phyloP scores from a whole-genome alignment of 2,888 invertebrate genomes.

The Harpalus rufipes region DNA sequence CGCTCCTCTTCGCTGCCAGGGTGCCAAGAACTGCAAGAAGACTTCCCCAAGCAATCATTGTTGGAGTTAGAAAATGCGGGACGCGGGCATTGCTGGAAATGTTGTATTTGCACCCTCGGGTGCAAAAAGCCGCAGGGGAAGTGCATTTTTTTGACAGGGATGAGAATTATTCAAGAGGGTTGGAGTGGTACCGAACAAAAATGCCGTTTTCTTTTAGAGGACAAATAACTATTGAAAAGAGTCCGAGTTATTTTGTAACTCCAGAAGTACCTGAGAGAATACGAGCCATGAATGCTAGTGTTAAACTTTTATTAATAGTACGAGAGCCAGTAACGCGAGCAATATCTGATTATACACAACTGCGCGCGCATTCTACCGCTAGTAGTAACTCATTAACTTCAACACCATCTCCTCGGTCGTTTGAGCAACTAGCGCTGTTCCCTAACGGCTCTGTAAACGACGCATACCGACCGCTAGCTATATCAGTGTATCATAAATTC shows the following conservation, averaged over 20 bases:
- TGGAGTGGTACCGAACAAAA: constrained; percentile 96
- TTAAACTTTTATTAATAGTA: constrained; percentile 94
- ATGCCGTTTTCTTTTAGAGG: constrained; percentile 96
- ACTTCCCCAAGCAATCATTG: constrained; percentile 90
- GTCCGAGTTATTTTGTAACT: constrained; percentile 98
- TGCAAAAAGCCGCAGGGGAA: constrained; percentile 95
- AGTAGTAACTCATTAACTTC: constrained; percentile 81
- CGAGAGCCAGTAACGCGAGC: constrained; percentile 97
- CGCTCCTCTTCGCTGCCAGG: constrained; percentile 73
- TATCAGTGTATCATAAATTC: constrained; percentile 95
- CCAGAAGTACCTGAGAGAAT: constrained; percentile 97
- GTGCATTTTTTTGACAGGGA: constrained; percentile 98
- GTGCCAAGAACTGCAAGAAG: constrained; percentile 83
- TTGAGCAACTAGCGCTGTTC: constrained; percentile 89
- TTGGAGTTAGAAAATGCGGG: constrained; percentile 97
- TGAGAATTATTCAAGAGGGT: constrained; percentile 93
- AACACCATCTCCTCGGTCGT: constrained; percentile 80
- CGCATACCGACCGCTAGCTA: constrained; percentile 89
- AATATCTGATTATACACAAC: constrained; percentile 97
- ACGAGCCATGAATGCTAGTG: constrained; percentile 94
- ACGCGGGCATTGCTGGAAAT: constrained; percentile 97
- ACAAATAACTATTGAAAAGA: constrained; percentile 98
- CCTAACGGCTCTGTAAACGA: constrained; percentile 91
- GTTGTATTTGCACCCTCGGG: constrained; percentile 94
- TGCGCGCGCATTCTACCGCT: constrained; percentile 90